Percentiles rank a stretch among this genome's conserved stretches.
These are phyloP conservation scores for Uria lomvia DNA, from an alignment of 2,113 vertebrate genomes.

Conservation along the genomic window DNA sequence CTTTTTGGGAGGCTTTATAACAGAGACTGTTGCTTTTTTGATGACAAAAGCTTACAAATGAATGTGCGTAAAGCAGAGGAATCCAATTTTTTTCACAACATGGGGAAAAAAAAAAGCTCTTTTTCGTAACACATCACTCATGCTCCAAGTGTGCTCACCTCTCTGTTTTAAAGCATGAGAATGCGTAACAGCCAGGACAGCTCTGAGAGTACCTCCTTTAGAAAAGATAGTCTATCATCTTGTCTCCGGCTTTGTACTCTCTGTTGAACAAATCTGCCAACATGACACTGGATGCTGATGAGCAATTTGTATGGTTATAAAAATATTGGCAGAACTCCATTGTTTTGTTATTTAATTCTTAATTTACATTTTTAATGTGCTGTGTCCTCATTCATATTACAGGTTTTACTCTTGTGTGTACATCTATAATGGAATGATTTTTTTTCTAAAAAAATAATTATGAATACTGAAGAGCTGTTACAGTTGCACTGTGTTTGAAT, in stretches of 20 bases:
- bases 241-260: conserved; percentile 14
- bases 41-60: not conserved
- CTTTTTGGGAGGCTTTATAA: not conserved
- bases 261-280: conserved; percentile 55
- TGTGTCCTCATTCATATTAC: conserved; percentile 65
- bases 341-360: conserved; percentile 75
- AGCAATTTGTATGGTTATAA: conserved; percentile 63
- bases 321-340: conserved; percentile 65
- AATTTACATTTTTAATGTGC: conserved; percentile 76
- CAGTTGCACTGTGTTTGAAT: conserved; percentile 9
- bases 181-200: not conserved
- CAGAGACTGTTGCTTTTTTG: not conserved
- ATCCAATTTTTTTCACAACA: conserved; percentile 8
- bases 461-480: conserved; percentile 38
- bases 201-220: not conserved
- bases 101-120: not conserved
- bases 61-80: not conserved
- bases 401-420: conserved; percentile 59
- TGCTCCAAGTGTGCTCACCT: not conserved
- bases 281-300: conserved; percentile 58
- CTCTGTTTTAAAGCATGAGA: not conserved
- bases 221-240: conserved; percentile 44
- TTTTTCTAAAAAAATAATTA: conserved; percentile 50
- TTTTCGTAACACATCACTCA: not conserved
- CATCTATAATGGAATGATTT: conserved; percentile 53